Evolutionary conservation across 2,113 vertebrate genomes (phyloP), one percentile per base, ranked within the genome.

Genomic region (Forbesichthys agassizii): DNA sequence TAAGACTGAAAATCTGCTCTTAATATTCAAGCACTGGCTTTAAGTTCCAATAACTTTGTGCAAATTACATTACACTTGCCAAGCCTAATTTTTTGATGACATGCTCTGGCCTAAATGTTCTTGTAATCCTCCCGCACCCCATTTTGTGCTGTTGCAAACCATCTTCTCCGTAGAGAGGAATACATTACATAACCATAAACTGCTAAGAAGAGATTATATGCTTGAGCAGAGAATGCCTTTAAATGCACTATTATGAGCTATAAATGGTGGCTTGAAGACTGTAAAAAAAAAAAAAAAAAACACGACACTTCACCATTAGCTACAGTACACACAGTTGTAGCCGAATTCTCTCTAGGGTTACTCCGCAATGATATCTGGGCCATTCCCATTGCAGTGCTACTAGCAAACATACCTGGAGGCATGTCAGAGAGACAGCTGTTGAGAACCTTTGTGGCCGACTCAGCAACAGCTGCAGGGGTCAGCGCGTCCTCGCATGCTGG

Each of bases 401-500:
- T 5, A 5, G 12, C 27, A 68, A 66, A 11, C 80, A 75, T 90
- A 98, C 98, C 97, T 93, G 93, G 71, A 14, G 97, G 96, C 97
- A 99, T 99, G 79, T 90, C 88, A 16, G 96, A 94, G 73, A 99
- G 89, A 77, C 96, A 99, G 84, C 90, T 88, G 68, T 88, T 90
- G 46, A 99, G 92, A 18, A 97, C 93, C 68, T 90, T 94, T 71
- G 97, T 86, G 33, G 95, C 93, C 0, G 93, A 94, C 74, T 98
- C 96, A 0, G 95, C 90, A 58, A 98, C 92, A 48, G 91, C 90
- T 72, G 95, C 92, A 66, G 96, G 93, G 0, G 93, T 96, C 74
- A 95, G 61, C 33, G 88, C 92, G 70, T 98, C 96, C 78, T 99
- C 96, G 89, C 95, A 95, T 0, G 93, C 98, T 98, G 82, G 0